Percentiles rank a stretch among this genome's conserved stretches.
These are phyloP conservation scores for Buathra laborator DNA, from an alignment of 2,888 invertebrate genomes.

Conservation along the genomic window DNA sequence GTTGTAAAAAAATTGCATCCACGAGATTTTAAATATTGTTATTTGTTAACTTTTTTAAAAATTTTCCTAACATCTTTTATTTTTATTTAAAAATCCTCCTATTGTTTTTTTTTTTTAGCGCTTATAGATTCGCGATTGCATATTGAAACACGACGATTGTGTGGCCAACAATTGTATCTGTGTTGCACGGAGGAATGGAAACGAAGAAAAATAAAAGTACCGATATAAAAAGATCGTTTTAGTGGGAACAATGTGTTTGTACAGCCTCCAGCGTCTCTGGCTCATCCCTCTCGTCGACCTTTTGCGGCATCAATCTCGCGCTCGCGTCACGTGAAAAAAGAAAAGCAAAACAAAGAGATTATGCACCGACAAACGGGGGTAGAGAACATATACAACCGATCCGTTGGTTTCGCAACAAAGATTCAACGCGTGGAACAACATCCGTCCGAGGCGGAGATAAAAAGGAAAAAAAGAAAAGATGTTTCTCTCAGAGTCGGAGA, in stretches of 20 bases:
- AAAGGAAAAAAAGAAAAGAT: conserved; percentile 1
- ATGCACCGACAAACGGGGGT: conserved; percentile 21
- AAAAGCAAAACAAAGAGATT: conserved; percentile 31
- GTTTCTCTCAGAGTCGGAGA: conserved; percentile 2
- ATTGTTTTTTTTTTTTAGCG: background rate
- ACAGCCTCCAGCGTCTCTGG: conserved; percentile 52
- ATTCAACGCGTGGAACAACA: conserved; percentile 60
- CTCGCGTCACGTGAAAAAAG: conserved; percentile 20
- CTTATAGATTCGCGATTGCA: background rate
- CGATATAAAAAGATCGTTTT: conserved; percentile 53
- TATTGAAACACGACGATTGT: background rate
- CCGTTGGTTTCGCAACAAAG: conserved; percentile 55
- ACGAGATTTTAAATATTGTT: no score
- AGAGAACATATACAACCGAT: conserved; percentile 19
- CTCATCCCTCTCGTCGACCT: conserved; percentile 41
- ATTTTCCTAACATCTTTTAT: no score
- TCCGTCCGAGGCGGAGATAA: conserved; percentile 31
- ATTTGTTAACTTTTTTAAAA: no score
- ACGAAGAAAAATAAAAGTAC: conserved; percentile 38
- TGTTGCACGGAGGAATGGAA: background rate
- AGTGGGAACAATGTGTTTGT: conserved; percentile 69
- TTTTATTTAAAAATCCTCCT: no score
- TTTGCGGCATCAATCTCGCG: conserved; percentile 6
- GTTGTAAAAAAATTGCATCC: no score
- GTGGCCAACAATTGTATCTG: background rate